These are phyloP conservation scores for Hemiprocne comata DNA, from an alignment of 2,113 vertebrate genomes.

Conservation along the genomic window DNA sequence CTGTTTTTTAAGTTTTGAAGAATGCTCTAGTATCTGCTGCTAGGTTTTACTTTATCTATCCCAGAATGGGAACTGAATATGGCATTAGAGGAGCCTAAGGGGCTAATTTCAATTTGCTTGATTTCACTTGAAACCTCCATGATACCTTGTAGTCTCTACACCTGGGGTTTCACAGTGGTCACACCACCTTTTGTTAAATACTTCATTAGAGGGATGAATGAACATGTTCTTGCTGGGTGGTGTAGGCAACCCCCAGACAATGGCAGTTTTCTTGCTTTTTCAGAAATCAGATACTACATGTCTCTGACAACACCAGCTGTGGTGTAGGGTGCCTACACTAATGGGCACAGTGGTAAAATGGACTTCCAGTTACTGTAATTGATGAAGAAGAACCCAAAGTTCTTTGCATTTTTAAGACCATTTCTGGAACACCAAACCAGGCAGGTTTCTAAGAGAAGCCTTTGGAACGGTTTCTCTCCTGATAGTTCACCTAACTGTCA, in stretches of 20 bases:
- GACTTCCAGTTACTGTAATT: background rate
- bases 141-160: background rate
- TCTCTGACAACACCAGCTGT: background rate
- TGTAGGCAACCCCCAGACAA: too few species aligned
- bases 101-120: background rate
- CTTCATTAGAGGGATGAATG: background rate
- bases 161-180: background rate
- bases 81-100: background rate
- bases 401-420: background rate
- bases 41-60: background rate
- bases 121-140: background rate
- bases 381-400: background rate
- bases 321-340: background rate
- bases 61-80: background rate
- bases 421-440: background rate
- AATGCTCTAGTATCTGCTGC: background rate
- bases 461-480: background rate
- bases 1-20: background rate
- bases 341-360: background rate
- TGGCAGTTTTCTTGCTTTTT: background rate
- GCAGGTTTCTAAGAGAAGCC: background rate
- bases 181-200: background rate
- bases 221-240: background rate
- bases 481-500: background rate
- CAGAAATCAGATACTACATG: background rate